Base-by-base conservation (phyloP, 2,888 invertebrate species). In the Drosophila tripunctata region DNA sequence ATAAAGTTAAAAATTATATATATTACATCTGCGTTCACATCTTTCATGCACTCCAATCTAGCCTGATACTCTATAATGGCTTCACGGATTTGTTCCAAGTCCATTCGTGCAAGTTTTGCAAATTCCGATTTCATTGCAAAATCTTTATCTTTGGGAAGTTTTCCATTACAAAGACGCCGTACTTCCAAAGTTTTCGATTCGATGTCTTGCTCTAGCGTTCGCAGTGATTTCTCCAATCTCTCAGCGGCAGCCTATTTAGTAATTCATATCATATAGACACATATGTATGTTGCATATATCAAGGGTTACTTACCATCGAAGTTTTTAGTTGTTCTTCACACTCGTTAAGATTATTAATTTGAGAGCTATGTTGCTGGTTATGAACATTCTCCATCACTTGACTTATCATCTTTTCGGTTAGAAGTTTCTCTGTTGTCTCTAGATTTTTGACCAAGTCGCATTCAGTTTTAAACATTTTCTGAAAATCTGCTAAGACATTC, bases 1-100 rank as follows among this genome's bases (percentile, higher is more conserved):
- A 15, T 35, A 3, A 35, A 24, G 4, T 5, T 10, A 45, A 10
- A 31, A 14, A 3, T 3, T 14, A n/a, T 14, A 4, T n/a, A 33
- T 31, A 30, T 57, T 90, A 95, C 94, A 90, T 93, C 93, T 30
- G 93, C 93, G 73, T 93, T 93, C 43, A 93, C 92, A 0, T 93
- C 93, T 21, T 92, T 90, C 54, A 93, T 92, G 78, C 94, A 95
- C 36, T 94, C 94, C 12, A 95, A 93, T 82, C 94, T 93, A 0
- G 94, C 93, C 77, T 93, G 92, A 10, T 94, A 88, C 35, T 94
- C 93, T 27, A 92, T 92, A 57, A 93, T 92, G 43, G 93, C 92
- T 0, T 92, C 92, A 22, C 93, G 92, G 5, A 96, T 87, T 1
- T 92, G 91, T 0, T 91, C 91, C 0, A 94, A 52, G 12, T 93